Evolutionary conservation across 2,113 vertebrate genomes (phyloP), one percentile per base, ranked within the genome.

Genomic region (Phyllostomus hastatus): DNA sequence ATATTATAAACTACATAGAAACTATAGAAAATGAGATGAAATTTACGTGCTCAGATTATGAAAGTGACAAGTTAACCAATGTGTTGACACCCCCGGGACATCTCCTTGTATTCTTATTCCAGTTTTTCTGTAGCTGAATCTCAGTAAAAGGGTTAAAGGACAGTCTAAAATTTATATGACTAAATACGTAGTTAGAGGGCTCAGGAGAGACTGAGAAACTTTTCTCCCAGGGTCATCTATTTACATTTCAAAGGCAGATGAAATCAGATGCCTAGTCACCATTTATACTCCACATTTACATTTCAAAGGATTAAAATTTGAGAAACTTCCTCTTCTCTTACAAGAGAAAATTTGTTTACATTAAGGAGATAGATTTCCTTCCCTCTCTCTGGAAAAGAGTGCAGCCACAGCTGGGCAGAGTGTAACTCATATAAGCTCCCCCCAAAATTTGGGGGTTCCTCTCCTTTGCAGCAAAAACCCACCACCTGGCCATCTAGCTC

Each of bases 241-340:
- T 92, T 78, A 85, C 17, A 72, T 78, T 94, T 95, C 24, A 82
- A 95, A 75, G 67, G 46, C 33, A 50, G n/a, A 72, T 12, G 81
- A 93, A 91, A 78, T 72, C 24, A 52, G 15, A 52, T 88, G 8
- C 3, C n/a, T 64, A n/a, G 26, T 31, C 41, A 94, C 46, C 75
- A n/a, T 78, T 78, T 78, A 78, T 26, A 78, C 33, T 67, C 61
- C 33, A 24, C 19, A 83, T 73, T 92, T 95, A 86, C 11, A 90
- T 76, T 84, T 31, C 48, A 73, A 93, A 86, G 59, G 24, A 19
- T 89, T 82, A 35, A 78, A 87, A 86, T 50, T 61, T 57, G 48
- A 64, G 79, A 89, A 70, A 41, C 24, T 46, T 67, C 19, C 67
- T 61, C 41, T 41, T 73, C 28, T 61, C 57, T 90, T 61, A 17